Conservation (phyloP, 1,140 invertebrate genomes). For the Apis laboriosa region DNA sequence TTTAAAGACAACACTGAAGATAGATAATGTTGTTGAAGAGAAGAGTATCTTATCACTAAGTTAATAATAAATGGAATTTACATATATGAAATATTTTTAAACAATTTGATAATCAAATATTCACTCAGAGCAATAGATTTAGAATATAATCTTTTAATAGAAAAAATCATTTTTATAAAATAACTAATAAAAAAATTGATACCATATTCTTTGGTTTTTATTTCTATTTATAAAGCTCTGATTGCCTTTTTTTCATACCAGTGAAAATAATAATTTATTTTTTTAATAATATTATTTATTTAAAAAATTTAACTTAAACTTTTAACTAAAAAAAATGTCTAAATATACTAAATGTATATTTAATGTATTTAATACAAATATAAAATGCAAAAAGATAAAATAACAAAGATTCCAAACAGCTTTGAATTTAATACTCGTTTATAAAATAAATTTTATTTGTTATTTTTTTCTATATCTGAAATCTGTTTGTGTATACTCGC, state of each 20-base stretch:
- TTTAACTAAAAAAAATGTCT: background rate
- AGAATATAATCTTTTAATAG: background rate
- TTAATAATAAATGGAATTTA: conserved; percentile 28
- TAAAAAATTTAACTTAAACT: background rate
- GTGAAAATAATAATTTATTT: background rate
- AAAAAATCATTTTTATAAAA: conserved; percentile 19
- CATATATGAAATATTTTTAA: conserved; percentile 6
- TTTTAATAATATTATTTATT: conserved; percentile 7
- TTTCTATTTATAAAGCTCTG: conserved; percentile 30
- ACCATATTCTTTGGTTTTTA: conserved; percentile 55
- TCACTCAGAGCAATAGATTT: background rate
- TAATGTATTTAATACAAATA: background rate
- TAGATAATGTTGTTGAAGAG: conserved; percentile 1
- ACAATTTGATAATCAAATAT: conserved; percentile 10
- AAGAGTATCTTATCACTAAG: conserved; percentile 22
- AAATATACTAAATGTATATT: conserved; percentile 26
- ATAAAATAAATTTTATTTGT: conserved; percentile 44
- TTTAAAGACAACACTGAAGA: conserved; percentile 55
- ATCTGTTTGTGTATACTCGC: conserved; percentile 40
- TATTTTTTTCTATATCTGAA: conserved; percentile 33
- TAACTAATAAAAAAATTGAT: conserved; percentile 25
- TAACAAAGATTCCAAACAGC: conserved; percentile 44
- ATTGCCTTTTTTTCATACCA: conserved; percentile 27
- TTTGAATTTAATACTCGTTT: conserved; percentile 45
- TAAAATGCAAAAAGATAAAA: conserved; percentile 49